Conservation (phyloP, 2,113 vertebrate genomes). For the Aepyceros melampus region DNA sequence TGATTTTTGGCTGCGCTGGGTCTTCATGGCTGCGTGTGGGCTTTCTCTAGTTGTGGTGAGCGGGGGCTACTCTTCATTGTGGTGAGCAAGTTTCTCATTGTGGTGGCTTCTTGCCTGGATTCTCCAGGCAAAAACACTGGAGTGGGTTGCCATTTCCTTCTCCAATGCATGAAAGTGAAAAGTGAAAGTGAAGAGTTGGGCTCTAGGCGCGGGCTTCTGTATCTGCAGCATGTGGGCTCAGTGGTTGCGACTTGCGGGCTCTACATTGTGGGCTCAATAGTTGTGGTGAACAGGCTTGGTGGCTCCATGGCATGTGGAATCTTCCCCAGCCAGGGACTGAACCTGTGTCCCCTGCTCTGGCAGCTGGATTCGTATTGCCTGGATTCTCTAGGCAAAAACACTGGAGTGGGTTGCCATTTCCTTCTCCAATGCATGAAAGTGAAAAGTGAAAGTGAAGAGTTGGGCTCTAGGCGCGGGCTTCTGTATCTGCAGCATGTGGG, state of each 20-base stretch:
- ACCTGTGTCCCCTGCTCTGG: not conserved
- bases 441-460: too few relatives aligned
- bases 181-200: too few relatives aligned
- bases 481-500: not conserved
- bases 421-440: too few relatives aligned
- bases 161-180: too few relatives aligned
- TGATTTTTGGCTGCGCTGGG: not conserved
- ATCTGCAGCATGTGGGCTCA: not conserved
- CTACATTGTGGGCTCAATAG: accelerated
- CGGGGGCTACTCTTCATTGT: accelerated
- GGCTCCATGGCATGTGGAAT: not conserved
- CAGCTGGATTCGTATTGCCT: not conserved
- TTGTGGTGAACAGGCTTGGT: not conserved
- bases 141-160: too few relatives aligned
- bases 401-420: too few relatives aligned
- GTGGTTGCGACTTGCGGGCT: not conserved
- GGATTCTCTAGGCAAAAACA: too few relatives aligned
- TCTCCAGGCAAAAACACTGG: too few relatives aligned
- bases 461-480: not conserved
- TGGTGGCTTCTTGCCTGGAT: too few relatives aligned
- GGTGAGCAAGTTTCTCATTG: not conserved
- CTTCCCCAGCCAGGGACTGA: not conserved
- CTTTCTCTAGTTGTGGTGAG: not conserved
- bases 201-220: accelerated
- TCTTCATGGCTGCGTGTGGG: not conserved